phyloP scores from a whole-genome alignment of 2,888 invertebrate genomes.

The Caenorhabditis sp. region DNA sequence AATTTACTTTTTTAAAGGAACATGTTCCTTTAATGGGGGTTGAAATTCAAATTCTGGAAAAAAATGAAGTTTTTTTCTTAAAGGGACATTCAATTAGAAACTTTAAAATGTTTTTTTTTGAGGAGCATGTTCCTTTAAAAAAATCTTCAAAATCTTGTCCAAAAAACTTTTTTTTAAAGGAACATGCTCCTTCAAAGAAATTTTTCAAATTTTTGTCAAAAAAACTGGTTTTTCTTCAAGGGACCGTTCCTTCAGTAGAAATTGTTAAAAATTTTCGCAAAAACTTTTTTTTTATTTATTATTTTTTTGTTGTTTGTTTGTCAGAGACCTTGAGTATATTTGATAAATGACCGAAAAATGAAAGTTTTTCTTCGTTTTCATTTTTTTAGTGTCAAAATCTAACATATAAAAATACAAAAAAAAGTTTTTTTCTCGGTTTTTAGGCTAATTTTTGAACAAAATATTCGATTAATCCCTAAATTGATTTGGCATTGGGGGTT shows the following conservation, averaged over 20 bases:
- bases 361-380: not conserved
- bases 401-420: not conserved
- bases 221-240: too few species aligned
- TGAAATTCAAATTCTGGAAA: too few species aligned
- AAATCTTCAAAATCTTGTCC: too few species aligned
- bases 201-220: too few species aligned
- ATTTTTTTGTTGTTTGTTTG: not conserved
- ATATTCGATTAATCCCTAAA: conserved; percentile 37
- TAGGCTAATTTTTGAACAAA: not conserved
- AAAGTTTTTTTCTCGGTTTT: not conserved
- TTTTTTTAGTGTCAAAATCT: not conserved
- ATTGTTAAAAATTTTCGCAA: not conserved
- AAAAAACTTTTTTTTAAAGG: too few species aligned
- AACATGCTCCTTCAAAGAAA: too few species aligned
- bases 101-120: too few species aligned
- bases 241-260: not conserved
- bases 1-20: too few species aligned
- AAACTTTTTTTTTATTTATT: not conserved
- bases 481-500: conserved; percentile 36
- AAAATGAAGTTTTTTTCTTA: too few species aligned
- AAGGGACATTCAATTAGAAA: too few species aligned
- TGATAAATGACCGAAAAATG: conserved; percentile 1
- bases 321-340: not conserved
- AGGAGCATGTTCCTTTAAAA: too few species aligned
- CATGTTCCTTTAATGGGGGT: not conserved